Conservation (phyloP, 2,888 invertebrate species). For the Pachymerium ferrugineum region DNA sequence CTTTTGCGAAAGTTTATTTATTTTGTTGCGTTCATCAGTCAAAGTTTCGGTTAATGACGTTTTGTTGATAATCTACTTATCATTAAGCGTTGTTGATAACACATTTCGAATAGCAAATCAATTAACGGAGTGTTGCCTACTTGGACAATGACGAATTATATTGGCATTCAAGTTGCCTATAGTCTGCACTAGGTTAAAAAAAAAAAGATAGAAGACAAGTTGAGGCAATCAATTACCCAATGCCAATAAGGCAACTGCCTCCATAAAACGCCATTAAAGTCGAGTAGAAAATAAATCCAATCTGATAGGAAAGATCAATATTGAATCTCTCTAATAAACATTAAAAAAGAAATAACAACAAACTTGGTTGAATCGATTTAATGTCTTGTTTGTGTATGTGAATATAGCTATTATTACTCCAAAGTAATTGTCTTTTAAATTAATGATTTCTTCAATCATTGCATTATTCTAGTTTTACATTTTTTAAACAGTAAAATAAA, state of each 20-base stretch:
- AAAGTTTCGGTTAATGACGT: neutral
- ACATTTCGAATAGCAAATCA: conserved; percentile 21
- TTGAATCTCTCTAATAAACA: neutral
- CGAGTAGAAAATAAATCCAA: neutral
- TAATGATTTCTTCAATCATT: too few relatives aligned
- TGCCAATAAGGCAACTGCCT: neutral
- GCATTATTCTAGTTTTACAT: too few relatives aligned
- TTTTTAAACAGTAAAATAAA: too few relatives aligned
- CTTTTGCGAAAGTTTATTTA: neutral
- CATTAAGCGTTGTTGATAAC: conserved; percentile 10
- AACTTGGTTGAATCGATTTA: too few relatives aligned
- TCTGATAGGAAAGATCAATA: neutral
- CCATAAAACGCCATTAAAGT: neutral
- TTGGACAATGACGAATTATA: conserved; percentile 11
- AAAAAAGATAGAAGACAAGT: neutral
- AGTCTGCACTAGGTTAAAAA: neutral
- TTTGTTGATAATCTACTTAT: neutral
- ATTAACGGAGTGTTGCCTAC: neutral
- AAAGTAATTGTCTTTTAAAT: too few relatives aligned
- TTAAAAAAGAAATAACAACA: neutral
- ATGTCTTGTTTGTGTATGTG: too few relatives aligned
- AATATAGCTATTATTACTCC: too few relatives aligned
- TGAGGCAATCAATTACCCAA: neutral
- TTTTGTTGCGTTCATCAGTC: neutral
- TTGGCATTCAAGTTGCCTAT: conserved; percentile 2